phyloP scores from a whole-genome alignment of 30 jellyfish, hydroid and myxozoan genomes.

The Aurelia sp. region DNA sequence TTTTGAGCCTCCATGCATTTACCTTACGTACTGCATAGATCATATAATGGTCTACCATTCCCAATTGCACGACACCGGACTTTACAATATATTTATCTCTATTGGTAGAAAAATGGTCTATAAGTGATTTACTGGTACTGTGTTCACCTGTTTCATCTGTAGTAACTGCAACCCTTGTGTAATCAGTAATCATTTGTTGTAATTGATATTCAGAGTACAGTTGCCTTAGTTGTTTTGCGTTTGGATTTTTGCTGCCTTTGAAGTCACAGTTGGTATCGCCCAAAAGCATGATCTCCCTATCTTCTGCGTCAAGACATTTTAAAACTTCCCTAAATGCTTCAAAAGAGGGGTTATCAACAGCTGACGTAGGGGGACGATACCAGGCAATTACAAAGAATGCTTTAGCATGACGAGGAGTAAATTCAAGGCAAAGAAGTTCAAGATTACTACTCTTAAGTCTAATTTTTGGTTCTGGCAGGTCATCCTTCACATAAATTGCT shows the following conservation, averaged over 20 bases:
- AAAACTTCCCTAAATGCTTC: no score
- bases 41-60: not conserved
- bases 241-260: no score
- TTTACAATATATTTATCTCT: not conserved
- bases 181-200: not conserved
- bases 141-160: not conserved
- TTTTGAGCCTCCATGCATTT: not conserved
- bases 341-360: not conserved
- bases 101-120: constrained; percentile 18
- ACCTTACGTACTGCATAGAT: no score
- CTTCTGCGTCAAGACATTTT: no score
- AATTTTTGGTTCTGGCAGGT: no score
- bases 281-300: not conserved
- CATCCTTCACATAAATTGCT: no score
- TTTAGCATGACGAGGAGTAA: no score
- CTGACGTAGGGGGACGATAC: not conserved
- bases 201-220: not conserved
- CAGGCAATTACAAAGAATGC: no score
- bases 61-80: not conserved
- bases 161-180: not conserved
- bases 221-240: no score
- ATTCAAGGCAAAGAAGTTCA: no score
- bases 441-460: no score
- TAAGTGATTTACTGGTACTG: not conserved
- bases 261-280: not conserved